A percentile compares a stretch with the other conserved stretches of the same genome.
Conservation (phyloP, 2,797 vertebrate genomes). For the Micropoecilia bifurca region DNA sequence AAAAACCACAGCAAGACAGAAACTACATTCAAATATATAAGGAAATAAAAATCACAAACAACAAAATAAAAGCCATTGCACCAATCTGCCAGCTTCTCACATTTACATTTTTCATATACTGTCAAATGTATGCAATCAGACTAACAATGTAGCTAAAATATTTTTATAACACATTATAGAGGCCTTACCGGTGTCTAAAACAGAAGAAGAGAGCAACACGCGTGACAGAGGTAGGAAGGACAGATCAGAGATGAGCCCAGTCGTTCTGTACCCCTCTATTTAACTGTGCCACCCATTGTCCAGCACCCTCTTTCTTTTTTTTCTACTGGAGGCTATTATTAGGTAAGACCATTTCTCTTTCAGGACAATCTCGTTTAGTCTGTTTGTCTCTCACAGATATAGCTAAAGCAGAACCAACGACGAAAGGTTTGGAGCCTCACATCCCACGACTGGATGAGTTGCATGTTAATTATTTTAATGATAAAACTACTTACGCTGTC, state of each 20-base stretch:
- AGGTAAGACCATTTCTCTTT: slow-evolving; percentile 53
- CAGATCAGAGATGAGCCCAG: slow-evolving; percentile 46
- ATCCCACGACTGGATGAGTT: slow-evolving; percentile 5
- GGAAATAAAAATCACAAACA: background rate
- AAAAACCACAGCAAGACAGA: background rate
- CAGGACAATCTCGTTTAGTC: slow-evolving; percentile 38
- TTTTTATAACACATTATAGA: slow-evolving; percentile 6
- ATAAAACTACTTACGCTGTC: background rate
- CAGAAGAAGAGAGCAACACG: slow-evolving; percentile 21
- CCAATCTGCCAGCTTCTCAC: background rate
- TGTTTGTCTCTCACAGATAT: slow-evolving; percentile 46
- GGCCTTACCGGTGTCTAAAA: slow-evolving; percentile 62
- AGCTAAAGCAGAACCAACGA: slow-evolving; percentile 14
- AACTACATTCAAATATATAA: background rate
- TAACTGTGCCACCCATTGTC: slow-evolving; percentile 68
- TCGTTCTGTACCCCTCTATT: slow-evolving; percentile 60
- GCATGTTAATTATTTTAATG: background rate
- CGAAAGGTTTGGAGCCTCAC: slow-evolving; percentile 9
- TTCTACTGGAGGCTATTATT: slow-evolving; percentile 74
- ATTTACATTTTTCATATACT: background rate
- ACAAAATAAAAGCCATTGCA: background rate
- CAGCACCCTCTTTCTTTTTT: slow-evolving; percentile 46
- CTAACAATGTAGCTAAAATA: background rate
- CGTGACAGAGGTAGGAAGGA: slow-evolving; percentile 33
- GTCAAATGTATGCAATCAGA: background rate